A percentile compares a stretch with the other conserved stretches of the same genome.
Conservation (phyloP, 2,797 vertebrate genomes). For the Syngnathus acus region DNA sequence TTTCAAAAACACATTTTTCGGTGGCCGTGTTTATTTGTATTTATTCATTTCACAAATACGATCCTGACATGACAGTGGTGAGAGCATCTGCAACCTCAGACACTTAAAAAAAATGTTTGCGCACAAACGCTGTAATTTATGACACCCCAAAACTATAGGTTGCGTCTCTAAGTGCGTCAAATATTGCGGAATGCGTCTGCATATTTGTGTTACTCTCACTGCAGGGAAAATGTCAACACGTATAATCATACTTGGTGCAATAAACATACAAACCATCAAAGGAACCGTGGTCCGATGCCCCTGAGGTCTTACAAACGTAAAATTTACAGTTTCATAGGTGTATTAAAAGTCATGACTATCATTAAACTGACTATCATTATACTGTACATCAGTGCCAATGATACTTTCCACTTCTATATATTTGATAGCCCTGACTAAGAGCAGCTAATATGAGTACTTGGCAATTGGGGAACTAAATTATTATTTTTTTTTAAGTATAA, state of each 20-base stretch:
- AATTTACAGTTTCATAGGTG: no score
- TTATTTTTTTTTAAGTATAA: no score
- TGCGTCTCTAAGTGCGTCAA: conserved; percentile 9
- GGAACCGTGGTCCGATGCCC: neutral
- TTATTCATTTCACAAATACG: neutral
- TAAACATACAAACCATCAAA: neutral
- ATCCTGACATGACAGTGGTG: neutral
- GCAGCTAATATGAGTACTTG: no score
- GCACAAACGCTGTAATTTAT: conserved; percentile 33
- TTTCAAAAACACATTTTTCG: conserved; percentile 25
- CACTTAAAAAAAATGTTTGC: conserved; percentile 21
- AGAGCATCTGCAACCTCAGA: conserved; percentile 12
- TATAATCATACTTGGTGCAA: conserved; percentile 1
- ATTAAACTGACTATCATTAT: no score
- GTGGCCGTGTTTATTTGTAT: neutral
- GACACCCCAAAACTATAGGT: conserved; percentile 18
- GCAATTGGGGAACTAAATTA: no score
- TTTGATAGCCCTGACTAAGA: no score
- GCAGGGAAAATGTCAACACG: neutral
- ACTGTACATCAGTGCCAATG: no score
- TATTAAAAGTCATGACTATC: no score
- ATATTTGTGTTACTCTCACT: conserved; percentile 18
- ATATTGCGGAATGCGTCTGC: conserved; percentile 11
- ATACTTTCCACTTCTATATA: no score
- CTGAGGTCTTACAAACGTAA: no score